phyloP scores from a whole-genome alignment of 1,140 invertebrate genomes.

The Neodiprion fabricii region DNA sequence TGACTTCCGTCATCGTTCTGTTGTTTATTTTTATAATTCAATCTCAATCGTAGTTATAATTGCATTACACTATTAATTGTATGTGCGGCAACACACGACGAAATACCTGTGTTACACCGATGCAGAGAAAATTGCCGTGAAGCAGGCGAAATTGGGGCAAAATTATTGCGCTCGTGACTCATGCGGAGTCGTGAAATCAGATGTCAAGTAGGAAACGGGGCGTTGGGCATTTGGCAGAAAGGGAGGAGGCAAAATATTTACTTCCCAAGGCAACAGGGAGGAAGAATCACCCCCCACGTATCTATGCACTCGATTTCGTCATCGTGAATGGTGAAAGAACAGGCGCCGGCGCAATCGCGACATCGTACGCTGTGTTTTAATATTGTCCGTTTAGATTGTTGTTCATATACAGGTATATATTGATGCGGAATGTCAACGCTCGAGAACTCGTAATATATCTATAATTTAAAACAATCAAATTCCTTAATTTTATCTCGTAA shows the following conservation, averaged over 20 bases:
- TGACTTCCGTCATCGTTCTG: slow-evolving; percentile 53
- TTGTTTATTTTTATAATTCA: too few species aligned
- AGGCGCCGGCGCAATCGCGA: too few species aligned
- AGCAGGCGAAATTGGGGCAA: neutral
- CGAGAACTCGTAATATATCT: too few species aligned
- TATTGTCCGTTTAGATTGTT: too few species aligned
- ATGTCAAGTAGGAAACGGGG: neutral
- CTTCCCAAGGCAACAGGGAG: neutral
- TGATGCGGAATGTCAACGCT: too few species aligned
- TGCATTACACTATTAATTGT: neutral
- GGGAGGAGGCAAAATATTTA: neutral
- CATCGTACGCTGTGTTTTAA: too few species aligned
- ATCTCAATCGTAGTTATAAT: neutral
- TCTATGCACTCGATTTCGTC: too few species aligned
- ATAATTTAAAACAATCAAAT: too few species aligned
- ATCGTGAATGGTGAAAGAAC: too few species aligned
- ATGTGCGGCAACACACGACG: neutral
- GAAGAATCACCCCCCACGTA: too few species aligned
- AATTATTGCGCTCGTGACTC: neutral
- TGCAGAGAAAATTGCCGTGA: neutral
- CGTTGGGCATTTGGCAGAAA: neutral
- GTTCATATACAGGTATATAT: too few species aligned
- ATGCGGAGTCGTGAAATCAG: neutral
- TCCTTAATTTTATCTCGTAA: too few species aligned
- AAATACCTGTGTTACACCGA: neutral